These are phyloP conservation scores for Steatornis caripensis DNA, from an alignment of 2,113 vertebrate species.

Conservation along the genomic window DNA sequence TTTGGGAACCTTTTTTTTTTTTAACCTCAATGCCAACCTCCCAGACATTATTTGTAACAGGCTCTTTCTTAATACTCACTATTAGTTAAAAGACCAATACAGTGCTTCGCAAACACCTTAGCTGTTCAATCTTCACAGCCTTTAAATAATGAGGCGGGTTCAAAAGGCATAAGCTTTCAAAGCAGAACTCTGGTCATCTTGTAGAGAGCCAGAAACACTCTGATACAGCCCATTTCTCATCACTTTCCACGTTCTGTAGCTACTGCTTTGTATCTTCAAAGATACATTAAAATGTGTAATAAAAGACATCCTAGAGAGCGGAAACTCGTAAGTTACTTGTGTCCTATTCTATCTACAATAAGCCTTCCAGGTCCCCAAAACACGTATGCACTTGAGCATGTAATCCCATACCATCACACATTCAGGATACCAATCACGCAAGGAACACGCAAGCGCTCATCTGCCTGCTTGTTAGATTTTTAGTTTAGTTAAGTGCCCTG, in stretches of 20 bases:
- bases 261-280: neutral
- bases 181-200: neutral
- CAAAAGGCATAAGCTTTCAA: neutral
- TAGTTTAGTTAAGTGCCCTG: neutral
- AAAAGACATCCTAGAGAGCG: neutral
- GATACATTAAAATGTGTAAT: neutral
- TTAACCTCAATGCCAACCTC: neutral
- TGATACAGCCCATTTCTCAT: neutral
- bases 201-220: neutral
- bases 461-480: neutral
- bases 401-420: neutral
- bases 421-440: neutral
- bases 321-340: neutral
- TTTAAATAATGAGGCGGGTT: neutral
- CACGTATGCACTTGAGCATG: neutral
- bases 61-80: neutral
- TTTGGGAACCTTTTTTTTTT: neutral
- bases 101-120: neutral
- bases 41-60: constrained; percentile 6
- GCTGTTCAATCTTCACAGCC: neutral
- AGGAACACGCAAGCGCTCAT: neutral
- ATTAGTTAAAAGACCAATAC: neutral
- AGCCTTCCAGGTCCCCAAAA: neutral
- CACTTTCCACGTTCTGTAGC: neutral
- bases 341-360: accelerated